Conservation (phyloP, 1,140 invertebrate genomes). For the Paraescarpia echinospica region DNA sequence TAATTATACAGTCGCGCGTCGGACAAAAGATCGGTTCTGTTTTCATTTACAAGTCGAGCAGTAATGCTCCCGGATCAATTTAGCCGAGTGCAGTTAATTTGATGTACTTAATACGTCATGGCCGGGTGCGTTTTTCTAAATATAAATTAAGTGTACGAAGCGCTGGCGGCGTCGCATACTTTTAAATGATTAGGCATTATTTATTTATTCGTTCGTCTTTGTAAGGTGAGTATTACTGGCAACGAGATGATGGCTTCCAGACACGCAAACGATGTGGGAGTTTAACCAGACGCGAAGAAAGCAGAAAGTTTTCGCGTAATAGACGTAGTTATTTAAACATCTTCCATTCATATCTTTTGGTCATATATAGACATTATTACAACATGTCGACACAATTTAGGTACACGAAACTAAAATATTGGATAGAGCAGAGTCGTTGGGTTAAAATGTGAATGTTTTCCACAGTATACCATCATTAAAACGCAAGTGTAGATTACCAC, state of each 20-base stretch:
- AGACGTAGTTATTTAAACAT: background rate
- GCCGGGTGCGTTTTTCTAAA: background rate
- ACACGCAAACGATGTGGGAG: background rate
- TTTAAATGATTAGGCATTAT: conserved; percentile 6
- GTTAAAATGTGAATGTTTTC: no score
- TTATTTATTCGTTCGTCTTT: background rate
- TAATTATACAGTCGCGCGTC: background rate
- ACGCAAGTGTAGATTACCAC: no score
- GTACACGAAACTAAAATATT: no score
- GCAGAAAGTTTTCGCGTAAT: background rate
- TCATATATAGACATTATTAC: background rate
- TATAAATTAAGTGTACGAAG: background rate
- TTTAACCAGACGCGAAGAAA: background rate
- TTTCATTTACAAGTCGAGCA: background rate
- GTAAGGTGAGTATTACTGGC: background rate
- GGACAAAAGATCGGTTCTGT: background rate
- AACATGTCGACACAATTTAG: background rate
- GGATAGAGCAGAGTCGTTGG: no score
- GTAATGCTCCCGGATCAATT: background rate
- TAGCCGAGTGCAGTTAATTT: background rate
- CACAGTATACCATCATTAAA: no score
- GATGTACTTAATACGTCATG: background rate
- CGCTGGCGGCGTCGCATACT: background rate
- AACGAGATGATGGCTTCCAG: background rate
- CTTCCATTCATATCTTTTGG: background rate